Evolutionary conservation across 2,797 vertebrate genomes (phyloP), one percentile per base, ranked within the genome.

Genomic region (Squalus acanthias): DNA sequence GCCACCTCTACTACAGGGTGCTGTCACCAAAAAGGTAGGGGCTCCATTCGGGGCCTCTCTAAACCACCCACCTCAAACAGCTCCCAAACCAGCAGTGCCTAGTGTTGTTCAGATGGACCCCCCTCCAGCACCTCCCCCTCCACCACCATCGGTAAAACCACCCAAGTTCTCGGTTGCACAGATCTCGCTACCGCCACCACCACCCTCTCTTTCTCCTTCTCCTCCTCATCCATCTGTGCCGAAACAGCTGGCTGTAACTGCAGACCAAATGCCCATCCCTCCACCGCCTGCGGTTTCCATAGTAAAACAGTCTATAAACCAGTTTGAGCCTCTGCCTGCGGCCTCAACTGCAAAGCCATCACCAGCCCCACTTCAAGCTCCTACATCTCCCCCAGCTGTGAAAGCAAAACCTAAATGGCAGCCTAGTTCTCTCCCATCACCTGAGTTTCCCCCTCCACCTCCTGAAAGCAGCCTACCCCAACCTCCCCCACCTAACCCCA

Each of bases 391-490:
- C 17, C 99, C 99, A 20, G 98, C 99, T 10, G 99, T 99, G 87
- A 99, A 99, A 97, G 98, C 98, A 82, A 99, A 99, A 97, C 99
- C 99, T 96, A 99, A 98, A 97, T 99, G 99, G 99, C 99, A 99
- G 97, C 99, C 98, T 0, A 97, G 98, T 50, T 96, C 98, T 0
- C 97, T 98, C 1, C 97, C 97, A 95, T 98, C 97, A 7, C 98
- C 98, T 0, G 99, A 99, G 74, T 99, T 99, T 50, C 99, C 99
- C 0, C 99, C 99, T 72, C 99, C 99, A 69, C 99, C 99, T 9
- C 98, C 98, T 5, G 99, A 99, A 72, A 98, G 97, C 97, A 98
- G 97, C 96, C 97, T 98, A 65, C 97, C 97, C 72, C 99, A 99
- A 96, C 98, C 98, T 0, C 97, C 98, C 0, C 97, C 69, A 0